Evolutionary conservation across 2,113 vertebrate genomes (phyloP).

Genomic region (Crotophaga sulcirostris): DNA sequence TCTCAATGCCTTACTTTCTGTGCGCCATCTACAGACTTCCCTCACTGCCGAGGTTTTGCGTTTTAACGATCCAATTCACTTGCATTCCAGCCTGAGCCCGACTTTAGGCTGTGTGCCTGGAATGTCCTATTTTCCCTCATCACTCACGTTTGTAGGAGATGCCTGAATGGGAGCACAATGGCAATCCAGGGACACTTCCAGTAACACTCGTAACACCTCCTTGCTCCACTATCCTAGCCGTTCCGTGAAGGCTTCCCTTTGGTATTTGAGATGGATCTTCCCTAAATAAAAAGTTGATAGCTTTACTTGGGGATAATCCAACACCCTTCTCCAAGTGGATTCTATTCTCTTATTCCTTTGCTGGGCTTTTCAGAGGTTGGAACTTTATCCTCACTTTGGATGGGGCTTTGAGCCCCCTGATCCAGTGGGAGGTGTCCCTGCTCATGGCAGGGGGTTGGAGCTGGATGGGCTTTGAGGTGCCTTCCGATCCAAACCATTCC

Average conservation of each 20-base stretch:
- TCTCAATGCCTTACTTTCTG: background rate
- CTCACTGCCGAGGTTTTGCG: background rate
- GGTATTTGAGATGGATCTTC: background rate
- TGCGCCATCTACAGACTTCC: background rate
- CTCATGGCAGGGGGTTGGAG: too few relatives aligned
- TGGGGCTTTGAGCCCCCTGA: too few relatives aligned
- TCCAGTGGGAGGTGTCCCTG: too few relatives aligned
- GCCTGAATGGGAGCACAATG: background rate
- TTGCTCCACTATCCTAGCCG: background rate
- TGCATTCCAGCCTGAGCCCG: accelerated
- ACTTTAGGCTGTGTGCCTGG: background rate
- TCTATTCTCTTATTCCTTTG: background rate
- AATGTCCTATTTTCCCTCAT: background rate
- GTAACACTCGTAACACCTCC: background rate
- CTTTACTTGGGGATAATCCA: background rate
- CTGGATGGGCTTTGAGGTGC: too few relatives aligned
- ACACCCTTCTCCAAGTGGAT: accelerated
- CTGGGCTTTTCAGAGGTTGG: background rate
- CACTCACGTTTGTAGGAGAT: background rate
- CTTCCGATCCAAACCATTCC: too few relatives aligned
- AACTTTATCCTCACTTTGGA: too few relatives aligned
- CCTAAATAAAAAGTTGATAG: background rate
- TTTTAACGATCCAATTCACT: background rate
- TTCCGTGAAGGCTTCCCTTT: background rate
- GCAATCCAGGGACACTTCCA: background rate